These are phyloP conservation scores for Hycleus phaleratus DNA, from an alignment of 1,140 invertebrate species.

Conservation along the genomic window DNA sequence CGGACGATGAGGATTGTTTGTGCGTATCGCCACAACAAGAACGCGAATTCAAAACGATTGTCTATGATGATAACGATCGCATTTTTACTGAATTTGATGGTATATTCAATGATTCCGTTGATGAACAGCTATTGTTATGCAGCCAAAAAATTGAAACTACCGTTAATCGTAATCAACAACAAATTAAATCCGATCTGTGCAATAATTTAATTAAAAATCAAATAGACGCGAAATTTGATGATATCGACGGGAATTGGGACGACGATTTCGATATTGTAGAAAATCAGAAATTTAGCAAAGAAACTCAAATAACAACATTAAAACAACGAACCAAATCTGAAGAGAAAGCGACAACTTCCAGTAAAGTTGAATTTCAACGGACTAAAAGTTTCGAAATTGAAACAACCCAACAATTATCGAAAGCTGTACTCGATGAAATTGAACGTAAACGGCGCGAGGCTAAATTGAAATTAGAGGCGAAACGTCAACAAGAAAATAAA, in stretches of 20 bases:
- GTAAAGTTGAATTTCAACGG: slow-evolving; percentile 26
- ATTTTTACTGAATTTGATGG: slow-evolving; percentile 18
- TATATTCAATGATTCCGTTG: slow-evolving; percentile 34
- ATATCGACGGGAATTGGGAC: too few species aligned
- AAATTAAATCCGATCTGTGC: not conserved
- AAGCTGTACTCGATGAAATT: slow-evolving; percentile 26
- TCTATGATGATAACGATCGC: not conserved
- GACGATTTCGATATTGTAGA: too few species aligned
- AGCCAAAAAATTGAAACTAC: slow-evolving; percentile 32
- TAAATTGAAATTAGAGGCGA: slow-evolving; percentile 30
- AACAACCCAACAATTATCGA: not conserved
- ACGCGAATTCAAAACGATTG: slow-evolving; percentile 17
- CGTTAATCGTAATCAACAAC: slow-evolving; percentile 8
- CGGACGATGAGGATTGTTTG: slow-evolving; percentile 28
- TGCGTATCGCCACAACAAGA: slow-evolving; percentile 27
- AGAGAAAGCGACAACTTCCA: not conserved
- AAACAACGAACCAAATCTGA: slow-evolving; percentile 7
- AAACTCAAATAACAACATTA: slow-evolving; percentile 7
- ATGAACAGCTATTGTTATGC: slow-evolving; percentile 32
- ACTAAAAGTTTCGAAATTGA: slow-evolving; percentile 29
- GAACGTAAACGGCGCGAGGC: slow-evolving; percentile 35
- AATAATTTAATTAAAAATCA: not conserved
- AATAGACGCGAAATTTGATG: too few species aligned
- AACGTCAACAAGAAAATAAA: slow-evolving; percentile 15
- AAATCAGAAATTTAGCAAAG: too few species aligned